These are phyloP conservation scores for Raphicerus campestris DNA, from an alignment of 2,113 vertebrate genomes.

Conservation along the genomic window DNA sequence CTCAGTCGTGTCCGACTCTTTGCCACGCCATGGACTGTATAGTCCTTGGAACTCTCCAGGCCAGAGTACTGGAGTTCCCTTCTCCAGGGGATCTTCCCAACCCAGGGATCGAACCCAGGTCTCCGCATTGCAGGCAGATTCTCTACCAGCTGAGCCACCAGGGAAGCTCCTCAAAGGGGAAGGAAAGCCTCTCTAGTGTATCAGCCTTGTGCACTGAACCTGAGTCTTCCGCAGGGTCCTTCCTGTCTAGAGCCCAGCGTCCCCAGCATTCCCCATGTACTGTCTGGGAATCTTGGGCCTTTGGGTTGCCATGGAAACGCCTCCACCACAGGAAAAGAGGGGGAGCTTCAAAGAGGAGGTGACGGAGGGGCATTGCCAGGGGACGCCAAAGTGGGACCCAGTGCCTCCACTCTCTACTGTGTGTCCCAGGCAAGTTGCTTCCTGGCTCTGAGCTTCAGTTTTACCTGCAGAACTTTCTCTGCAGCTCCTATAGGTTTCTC, in stretches of 20 bases:
- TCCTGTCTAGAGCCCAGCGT: neutral
- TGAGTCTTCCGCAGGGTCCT: neutral
- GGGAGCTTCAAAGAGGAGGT: neutral
- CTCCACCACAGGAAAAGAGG: neutral
- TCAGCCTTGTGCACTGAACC: neutral
- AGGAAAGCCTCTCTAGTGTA: neutral
- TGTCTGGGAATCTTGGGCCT: neutral
- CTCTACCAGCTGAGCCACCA: neutral
- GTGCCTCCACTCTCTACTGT: neutral
- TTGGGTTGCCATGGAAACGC: neutral
- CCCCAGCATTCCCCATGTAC: neutral
- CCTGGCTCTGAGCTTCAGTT: neutral
- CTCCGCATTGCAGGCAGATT: neutral
- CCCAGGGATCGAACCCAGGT: neutral
- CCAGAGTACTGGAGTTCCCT: neutral
- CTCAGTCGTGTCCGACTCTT: neutral
- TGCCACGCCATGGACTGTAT: neutral
- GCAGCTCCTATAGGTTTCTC: neutral
- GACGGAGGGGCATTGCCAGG: neutral
- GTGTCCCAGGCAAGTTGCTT: neutral
- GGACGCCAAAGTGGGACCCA: neutral
- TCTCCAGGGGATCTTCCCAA: neutral
- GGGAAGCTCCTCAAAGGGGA: neutral
- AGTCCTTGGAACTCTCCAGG: neutral
- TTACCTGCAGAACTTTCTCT: neutral